phyloP scores from a whole-genome alignment of 1,140 invertebrate genomes.

The Macrotrachela quadricornifera region DNA sequence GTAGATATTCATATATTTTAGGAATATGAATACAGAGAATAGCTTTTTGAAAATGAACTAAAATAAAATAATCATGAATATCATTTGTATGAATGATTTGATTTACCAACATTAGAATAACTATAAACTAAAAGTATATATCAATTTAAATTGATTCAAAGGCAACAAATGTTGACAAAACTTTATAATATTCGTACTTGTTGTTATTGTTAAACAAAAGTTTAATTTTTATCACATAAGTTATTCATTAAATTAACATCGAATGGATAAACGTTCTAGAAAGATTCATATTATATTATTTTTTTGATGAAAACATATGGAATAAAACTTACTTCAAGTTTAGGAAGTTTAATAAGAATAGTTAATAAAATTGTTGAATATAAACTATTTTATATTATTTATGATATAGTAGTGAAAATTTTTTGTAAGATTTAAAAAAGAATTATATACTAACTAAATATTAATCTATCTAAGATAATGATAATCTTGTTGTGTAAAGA shows the following conservation, averaged over 20 bases:
- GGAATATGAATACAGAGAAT: constrained; percentile 83
- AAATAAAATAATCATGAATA: constrained; percentile 95
- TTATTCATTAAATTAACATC: constrained; percentile 98
- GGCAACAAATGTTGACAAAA: constrained; percentile 92
- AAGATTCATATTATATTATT: neutral
- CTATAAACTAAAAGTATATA: constrained; percentile 89
- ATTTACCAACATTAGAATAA: constrained; percentile 97
- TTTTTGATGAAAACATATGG: neutral
- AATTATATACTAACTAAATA: constrained; percentile 95
- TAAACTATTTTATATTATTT: constrained; percentile 86
- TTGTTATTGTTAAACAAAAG: constrained; percentile 79
- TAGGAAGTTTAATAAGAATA: constrained; percentile 93
- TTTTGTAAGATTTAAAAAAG: constrained; percentile 89
- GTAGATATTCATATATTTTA: constrained; percentile 77
- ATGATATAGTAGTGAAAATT: constrained; percentile 92
- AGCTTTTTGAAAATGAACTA: constrained; percentile 80
- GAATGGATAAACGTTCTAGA: constrained; percentile 82
- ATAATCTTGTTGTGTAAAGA: constrained; percentile 17
- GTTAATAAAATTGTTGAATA: constrained; percentile 83
- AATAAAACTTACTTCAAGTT: constrained; percentile 50
- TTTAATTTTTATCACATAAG: constrained; percentile 96
- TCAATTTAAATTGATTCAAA: constrained; percentile 88
- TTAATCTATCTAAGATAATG: too few species aligned
- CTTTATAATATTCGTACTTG: constrained; percentile 86
- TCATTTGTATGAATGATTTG: constrained; percentile 99